A percentile compares a stretch with the other conserved stretches of the same genome.
Conservation (phyloP, 2,797 vertebrate species). For the Clarias laeviceps region DNA sequence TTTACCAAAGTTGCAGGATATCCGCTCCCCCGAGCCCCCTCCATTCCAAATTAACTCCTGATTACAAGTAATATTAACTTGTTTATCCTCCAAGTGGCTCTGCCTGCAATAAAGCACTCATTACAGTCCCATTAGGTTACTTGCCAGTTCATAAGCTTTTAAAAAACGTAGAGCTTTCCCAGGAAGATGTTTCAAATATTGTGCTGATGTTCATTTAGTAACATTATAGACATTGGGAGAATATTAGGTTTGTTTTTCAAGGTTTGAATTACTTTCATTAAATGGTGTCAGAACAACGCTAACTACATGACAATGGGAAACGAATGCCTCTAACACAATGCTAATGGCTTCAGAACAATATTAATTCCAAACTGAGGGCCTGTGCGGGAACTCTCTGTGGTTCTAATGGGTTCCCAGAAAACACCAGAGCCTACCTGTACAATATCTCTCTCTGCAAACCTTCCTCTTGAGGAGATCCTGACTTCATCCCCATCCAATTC, state of each 20-base stretch:
- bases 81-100: slow-evolving; percentile 2
- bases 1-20: slow-evolving; percentile 16
- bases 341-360: too few relatives aligned
- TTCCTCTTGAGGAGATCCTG: slow-evolving; percentile 93
- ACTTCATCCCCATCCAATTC: slow-evolving; percentile 96
- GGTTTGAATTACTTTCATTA: too few relatives aligned
- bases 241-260: too few relatives aligned
- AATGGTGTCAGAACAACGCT: too few relatives aligned
- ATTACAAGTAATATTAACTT: background rate
- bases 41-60: slow-evolving; percentile 18
- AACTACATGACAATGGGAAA: too few relatives aligned
- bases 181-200: too few relatives aligned
- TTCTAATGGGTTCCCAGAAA: background rate
- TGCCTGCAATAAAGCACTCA: slow-evolving; percentile 21
- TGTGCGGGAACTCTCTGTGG: background rate
- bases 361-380: too few relatives aligned
- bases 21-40: background rate
- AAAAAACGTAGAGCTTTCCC: background rate
- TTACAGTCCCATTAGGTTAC: background rate
- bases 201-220: too few relatives aligned
- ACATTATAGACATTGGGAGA: too few relatives aligned
- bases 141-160: background rate
- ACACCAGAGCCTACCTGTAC: slow-evolving; percentile 84
- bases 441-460: slow-evolving; percentile 94
- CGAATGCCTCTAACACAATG: too few relatives aligned